Conservation (phyloP, 1,140 invertebrate species). For the Saccostrea cuccullata region DNA sequence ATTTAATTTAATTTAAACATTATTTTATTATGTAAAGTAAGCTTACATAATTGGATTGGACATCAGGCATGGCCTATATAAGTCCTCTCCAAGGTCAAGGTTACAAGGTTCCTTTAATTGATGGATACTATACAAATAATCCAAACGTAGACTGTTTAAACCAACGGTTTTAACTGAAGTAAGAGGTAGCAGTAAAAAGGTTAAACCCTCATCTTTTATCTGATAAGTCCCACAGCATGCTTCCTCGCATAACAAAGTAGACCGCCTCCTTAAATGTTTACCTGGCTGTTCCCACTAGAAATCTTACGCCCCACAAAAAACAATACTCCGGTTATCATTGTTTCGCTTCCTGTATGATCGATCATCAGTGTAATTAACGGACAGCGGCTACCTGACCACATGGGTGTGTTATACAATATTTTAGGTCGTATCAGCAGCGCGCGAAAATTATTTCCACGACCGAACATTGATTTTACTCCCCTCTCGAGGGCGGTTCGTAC, state of each 20-base stretch:
- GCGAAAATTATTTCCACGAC: conserved; percentile 4
- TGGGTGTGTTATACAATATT: conserved; percentile 20
- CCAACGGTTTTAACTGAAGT: too few species aligned
- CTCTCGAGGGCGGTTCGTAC: conserved; percentile 28
- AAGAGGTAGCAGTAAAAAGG: background rate
- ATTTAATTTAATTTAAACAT: too few species aligned
- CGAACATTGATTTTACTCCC: background rate
- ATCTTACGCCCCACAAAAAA: background rate
- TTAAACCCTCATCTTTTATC: background rate
- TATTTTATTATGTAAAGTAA: too few species aligned
- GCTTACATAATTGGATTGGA: too few species aligned
- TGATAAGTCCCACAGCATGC: background rate
- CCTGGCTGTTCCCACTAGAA: background rate
- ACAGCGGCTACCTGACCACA: conserved; percentile 16
- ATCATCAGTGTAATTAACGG: background rate
- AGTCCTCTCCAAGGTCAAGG: too few species aligned
- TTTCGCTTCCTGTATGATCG: conserved; percentile 3
- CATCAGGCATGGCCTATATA: too few species aligned
- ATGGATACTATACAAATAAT: too few species aligned
- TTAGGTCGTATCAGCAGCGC: background rate
- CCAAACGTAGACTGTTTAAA: too few species aligned
- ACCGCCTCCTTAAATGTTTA: conserved; percentile 32
- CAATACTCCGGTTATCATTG: background rate
- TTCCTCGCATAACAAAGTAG: conserved; percentile 10
- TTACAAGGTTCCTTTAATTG: too few species aligned